A percentile compares a stretch with the other conserved stretches of the same genome.
Evolutionary conservation across 2,113 vertebrate genomes (phyloP).

Genomic region (Plestiodon gilberti): DNA sequence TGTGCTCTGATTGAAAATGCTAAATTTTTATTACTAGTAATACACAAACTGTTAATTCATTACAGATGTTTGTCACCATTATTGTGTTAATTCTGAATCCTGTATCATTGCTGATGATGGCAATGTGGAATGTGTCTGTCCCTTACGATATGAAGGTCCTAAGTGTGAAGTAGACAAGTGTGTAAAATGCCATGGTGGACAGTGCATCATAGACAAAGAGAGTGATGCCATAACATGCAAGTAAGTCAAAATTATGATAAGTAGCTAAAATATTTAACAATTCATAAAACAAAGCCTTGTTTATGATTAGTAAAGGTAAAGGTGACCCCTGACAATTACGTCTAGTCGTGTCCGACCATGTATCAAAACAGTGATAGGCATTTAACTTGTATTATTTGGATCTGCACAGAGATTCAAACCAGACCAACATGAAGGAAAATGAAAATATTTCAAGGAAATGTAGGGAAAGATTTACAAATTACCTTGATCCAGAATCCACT

Average conservation of each 20-base stretch:
- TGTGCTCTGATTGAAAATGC: not conserved
- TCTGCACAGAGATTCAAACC: not conserved
- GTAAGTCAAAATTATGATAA: constrained; percentile 77
- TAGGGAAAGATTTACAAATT: not conserved
- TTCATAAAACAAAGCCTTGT: not conserved
- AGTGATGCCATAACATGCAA: constrained; percentile 91
- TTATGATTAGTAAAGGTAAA: too few relatives aligned
- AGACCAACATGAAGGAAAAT: not conserved
- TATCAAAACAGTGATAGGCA: not conserved
- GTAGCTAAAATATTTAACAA: not conserved
- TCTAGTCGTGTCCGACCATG: too few relatives aligned
- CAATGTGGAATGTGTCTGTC: constrained; percentile 92
- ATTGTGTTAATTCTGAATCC: constrained; percentile 94
- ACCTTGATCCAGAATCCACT: not conserved
- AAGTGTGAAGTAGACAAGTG: constrained; percentile 97
- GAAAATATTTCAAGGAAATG: not conserved
- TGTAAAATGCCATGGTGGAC: constrained; percentile 89
- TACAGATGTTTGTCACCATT: constrained; percentile 95
- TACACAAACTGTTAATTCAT: not conserved
- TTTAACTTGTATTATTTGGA: not conserved
- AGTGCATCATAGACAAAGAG: constrained; percentile 87
- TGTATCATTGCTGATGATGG: constrained; percentile 89
- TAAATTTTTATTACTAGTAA: not conserved
- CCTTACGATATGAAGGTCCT: constrained; percentile 86
- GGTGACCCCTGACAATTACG: too few relatives aligned